Evolutionary conservation across 2,888 invertebrate species (phyloP).

Genomic region (Julus scandinavius): DNA sequence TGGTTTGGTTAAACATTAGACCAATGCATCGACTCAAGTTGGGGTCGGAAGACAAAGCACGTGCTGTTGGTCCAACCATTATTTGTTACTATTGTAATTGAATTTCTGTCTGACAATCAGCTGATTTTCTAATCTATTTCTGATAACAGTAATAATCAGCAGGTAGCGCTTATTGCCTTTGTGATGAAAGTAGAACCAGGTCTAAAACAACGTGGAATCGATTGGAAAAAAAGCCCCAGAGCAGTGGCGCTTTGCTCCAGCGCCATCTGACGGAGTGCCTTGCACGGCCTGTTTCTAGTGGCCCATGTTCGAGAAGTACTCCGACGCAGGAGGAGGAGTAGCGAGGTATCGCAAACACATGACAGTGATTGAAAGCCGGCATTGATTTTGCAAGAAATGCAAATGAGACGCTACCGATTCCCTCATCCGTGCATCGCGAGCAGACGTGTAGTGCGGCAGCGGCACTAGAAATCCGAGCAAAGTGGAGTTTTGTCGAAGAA

Average conservation of each 20-base stretch:
- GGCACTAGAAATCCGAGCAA: slow-evolving; percentile 38
- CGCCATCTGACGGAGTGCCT: background rate
- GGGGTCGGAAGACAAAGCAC: too few species aligned
- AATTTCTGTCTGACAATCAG: too few species aligned
- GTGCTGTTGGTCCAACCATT: too few species aligned
- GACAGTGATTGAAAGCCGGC: slow-evolving; percentile 37
- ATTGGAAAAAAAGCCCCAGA: background rate
- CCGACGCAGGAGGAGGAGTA: background rate
- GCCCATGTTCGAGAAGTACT: background rate
- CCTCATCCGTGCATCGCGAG: slow-evolving; percentile 3
- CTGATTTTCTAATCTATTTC: too few species aligned
- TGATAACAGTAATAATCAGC: too few species aligned
- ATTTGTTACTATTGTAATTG: too few species aligned
- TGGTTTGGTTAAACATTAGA: too few species aligned
- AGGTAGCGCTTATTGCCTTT: too few species aligned
- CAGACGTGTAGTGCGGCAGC: background rate
- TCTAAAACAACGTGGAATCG: too few species aligned
- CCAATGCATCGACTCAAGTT: too few species aligned
- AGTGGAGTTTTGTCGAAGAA: slow-evolving; percentile 39
- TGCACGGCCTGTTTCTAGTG: background rate
- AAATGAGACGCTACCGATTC: slow-evolving; percentile 30
- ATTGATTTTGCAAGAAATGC: slow-evolving; percentile 35
- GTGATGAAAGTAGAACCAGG: background rate
- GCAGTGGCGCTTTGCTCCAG: background rate
- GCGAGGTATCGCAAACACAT: background rate